Conservation (phyloP, 1,140 invertebrate species). For the Anoplophora glabripennis region DNA sequence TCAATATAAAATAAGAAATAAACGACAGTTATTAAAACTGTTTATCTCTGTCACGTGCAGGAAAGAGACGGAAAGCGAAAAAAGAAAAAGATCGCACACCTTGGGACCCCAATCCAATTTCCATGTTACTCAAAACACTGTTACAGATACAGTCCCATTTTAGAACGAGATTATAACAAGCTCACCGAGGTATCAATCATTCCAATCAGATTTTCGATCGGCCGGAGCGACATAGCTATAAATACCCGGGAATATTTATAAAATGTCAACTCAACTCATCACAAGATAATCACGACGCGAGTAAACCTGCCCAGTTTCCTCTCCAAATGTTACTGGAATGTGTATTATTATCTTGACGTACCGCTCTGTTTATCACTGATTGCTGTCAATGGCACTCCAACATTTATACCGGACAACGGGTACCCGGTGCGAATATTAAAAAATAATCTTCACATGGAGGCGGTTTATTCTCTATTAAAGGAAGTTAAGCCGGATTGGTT, state of each 20-base stretch:
- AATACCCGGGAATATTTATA: conserved; percentile 10
- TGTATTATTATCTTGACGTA: not conserved
- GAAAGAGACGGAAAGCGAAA: too few relatives aligned
- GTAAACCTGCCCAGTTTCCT: conserved; percentile 11
- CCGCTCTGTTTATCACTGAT: conserved; percentile 4
- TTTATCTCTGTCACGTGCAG: too few relatives aligned
- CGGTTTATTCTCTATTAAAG: too few relatives aligned
- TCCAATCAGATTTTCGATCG: conserved; percentile 2
- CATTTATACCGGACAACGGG: not conserved
- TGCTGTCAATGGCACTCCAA: not conserved
- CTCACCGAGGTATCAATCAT: conserved; percentile 8
- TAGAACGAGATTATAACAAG: not conserved
- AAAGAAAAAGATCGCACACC: too few relatives aligned
- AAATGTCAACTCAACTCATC: conserved; percentile 10
- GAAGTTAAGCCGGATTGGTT: too few relatives aligned
- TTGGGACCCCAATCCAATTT: too few relatives aligned
- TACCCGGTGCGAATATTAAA: too few relatives aligned
- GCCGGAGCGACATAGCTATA: conserved; percentile 5
- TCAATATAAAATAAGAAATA: too few relatives aligned
- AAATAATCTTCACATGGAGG: too few relatives aligned
- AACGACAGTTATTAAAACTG: too few relatives aligned
- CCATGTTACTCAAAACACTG: not conserved
- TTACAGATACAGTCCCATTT: not conserved
- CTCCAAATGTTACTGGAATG: conserved; percentile 4
- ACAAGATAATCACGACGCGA: conserved; percentile 4